Base-by-base conservation (phyloP, 1,140 invertebrate genomes). In the Psilanteris sp. region DNA sequence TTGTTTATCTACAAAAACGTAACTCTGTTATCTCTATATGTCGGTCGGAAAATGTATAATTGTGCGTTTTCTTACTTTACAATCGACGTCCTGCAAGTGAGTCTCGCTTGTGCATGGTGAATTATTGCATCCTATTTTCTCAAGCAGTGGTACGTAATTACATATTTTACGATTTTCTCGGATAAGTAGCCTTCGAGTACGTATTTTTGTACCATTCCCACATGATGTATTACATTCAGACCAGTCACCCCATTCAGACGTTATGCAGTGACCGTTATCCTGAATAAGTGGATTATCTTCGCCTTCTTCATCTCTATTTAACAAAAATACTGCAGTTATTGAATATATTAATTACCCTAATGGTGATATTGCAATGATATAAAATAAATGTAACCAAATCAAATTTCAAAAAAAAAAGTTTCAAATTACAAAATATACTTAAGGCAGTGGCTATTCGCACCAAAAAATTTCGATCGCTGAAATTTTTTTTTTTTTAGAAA, bases 201-300 rank as follows among this genome's bases (percentile, higher is more conserved):
- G 89, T 85, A 94, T 93, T 81, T 90, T 91, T 26, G 94, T 87
- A 0, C 96, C 96, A 22, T 93, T 87, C 0, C 95, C 96, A 83
- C 96, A 97, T 4, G 93, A 93, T 0, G 91, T 91, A 0, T 94
- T 95, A 85, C 96, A 97, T 62, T 94, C 91, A 3, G 93, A 93
- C 95, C 95, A 97, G 0, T 89, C 83, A 10, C 91, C 90, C 96
- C 96, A 97, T 7, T 91, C 90, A 1, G 91, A 91, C 0, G 93
- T 93, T 22, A 89, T 87, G 82, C 96, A 97, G 4, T n/a, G 10
- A 10, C 27, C 27, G 5, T 29, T 9, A 29, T 29, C 27, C 10
- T 29, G 2, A 0, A 10, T 10, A 29, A 29, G 10, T 10, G 27
- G 27, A 2, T 7, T 29, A 31, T 24, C 18, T 13, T 24, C 10